phyloP scores from a whole-genome alignment of 2,888 invertebrate genomes.

The Macaria liturata region DNA sequence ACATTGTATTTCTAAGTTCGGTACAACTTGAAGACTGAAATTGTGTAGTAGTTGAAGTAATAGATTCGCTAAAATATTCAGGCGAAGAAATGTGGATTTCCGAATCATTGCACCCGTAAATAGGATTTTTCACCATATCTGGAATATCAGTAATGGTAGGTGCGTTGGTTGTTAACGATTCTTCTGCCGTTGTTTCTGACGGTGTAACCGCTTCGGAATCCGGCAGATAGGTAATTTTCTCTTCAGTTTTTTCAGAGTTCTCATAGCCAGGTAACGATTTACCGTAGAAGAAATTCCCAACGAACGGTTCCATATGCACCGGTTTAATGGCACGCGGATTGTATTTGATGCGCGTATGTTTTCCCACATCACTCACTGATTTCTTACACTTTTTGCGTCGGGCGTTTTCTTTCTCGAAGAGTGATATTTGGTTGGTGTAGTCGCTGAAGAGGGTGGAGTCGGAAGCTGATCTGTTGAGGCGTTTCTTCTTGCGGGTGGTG shows the following conservation, averaged over 20 bases:
- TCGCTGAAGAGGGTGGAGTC: constrained; percentile 81
- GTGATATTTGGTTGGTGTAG: constrained; percentile 73
- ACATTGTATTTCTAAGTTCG: constrained; percentile 68
- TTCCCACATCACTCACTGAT: constrained; percentile 68
- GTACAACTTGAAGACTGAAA: constrained; percentile 71
- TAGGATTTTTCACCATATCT: constrained; percentile 69
- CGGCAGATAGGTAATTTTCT: constrained; percentile 70
- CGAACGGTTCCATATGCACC: constrained; percentile 72
- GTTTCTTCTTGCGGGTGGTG: constrained; percentile 60
- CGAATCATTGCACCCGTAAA: constrained; percentile 67
- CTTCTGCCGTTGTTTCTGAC: constrained; percentile 67
- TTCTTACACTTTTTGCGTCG: constrained; percentile 68
- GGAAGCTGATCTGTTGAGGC: constrained; percentile 65
- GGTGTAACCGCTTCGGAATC: constrained; percentile 72
- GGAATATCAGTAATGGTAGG: constrained; percentile 65
- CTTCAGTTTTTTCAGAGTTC: constrained; percentile 63
- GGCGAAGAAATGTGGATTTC: constrained; percentile 58
- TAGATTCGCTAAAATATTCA: constrained; percentile 57
- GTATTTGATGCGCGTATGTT: constrained; percentile 66
- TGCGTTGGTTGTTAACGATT: constrained; percentile 63
- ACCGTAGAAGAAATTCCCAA: constrained; percentile 78
- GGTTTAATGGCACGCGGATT: constrained; percentile 64
- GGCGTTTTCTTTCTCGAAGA: constrained; percentile 68
- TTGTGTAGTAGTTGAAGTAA: constrained; percentile 66
- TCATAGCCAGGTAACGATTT: constrained; percentile 71